These are phyloP conservation scores for Phoxinus phoxinus DNA, from an alignment of 2,113 vertebrate genomes.

Conservation along the genomic window DNA sequence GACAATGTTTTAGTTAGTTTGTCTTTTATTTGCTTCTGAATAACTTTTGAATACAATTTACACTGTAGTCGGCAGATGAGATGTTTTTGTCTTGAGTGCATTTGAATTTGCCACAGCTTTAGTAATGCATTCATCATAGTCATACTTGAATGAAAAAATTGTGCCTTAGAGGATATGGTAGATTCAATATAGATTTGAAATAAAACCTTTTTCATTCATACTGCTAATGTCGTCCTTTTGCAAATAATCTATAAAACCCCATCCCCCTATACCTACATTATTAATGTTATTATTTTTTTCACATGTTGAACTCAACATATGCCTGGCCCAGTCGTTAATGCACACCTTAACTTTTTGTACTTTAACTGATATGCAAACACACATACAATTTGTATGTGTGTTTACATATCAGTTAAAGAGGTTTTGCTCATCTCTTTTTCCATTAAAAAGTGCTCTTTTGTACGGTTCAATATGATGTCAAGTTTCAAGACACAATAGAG, in stretches of 20 bases:
- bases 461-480: neutral
- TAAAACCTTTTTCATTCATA: neutral
- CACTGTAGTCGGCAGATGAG: neutral
- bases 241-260: neutral
- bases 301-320: neutral
- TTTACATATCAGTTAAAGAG: neutral
- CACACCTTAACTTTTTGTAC: neutral
- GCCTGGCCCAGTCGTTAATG: neutral
- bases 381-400: neutral
- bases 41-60: neutral
- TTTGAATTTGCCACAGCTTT: slow-evolving; percentile 1
- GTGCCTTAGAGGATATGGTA: neutral
- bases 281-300: neutral
- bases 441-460: neutral
- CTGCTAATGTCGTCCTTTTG: neutral
- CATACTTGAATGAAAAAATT: neutral
- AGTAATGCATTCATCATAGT: neutral
- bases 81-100: neutral
- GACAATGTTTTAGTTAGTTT: neutral
- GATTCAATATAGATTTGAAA: slow-evolving; percentile 1
- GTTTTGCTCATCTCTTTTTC: neutral
- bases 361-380: too few relatives aligned
- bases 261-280: neutral
- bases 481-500: neutral
- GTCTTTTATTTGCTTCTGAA: neutral